Conservation (phyloP, 2,888 invertebrate species). For the Sinhomidia bicolor region DNA sequence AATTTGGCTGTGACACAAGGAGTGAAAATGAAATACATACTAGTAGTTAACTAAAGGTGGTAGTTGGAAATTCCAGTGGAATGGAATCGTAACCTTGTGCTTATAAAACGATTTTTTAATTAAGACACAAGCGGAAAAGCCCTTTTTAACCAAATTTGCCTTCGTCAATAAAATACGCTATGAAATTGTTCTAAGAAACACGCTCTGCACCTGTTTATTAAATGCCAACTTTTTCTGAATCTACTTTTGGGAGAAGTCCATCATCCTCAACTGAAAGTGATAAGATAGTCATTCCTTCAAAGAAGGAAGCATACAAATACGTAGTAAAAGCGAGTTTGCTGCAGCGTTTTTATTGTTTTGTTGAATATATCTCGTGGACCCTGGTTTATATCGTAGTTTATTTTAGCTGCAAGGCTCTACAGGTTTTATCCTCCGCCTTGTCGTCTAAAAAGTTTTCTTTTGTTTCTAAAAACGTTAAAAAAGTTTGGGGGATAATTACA, state of each 20-base stretch:
- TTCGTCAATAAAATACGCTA: too few relatives aligned
- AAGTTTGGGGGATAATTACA: not conserved
- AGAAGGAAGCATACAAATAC: not conserved
- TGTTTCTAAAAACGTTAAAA: not conserved
- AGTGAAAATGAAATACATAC: too few relatives aligned
- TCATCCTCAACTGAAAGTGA: not conserved
- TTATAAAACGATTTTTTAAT: too few relatives aligned
- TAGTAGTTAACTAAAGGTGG: too few relatives aligned
- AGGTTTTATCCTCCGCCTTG: not conserved
- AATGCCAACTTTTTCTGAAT: not conserved
- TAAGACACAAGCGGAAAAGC: too few relatives aligned
- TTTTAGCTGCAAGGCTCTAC: not conserved
- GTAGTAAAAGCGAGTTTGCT: not conserved
- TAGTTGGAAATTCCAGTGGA: too few relatives aligned
- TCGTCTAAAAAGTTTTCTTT: not conserved
- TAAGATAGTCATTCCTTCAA: not conserved
- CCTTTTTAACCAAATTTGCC: too few relatives aligned
- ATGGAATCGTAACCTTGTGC: too few relatives aligned
- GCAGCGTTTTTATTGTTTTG: not conserved
- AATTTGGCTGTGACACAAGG: too few relatives aligned
- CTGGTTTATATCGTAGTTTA: not conserved
- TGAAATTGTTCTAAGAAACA: not conserved
- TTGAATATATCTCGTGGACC: not conserved
- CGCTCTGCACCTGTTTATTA: not conserved
- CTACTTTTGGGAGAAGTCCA: not conserved